Conservation (phyloP, 2,888 invertebrate genomes). For the Drosophila tanythrix region DNA sequence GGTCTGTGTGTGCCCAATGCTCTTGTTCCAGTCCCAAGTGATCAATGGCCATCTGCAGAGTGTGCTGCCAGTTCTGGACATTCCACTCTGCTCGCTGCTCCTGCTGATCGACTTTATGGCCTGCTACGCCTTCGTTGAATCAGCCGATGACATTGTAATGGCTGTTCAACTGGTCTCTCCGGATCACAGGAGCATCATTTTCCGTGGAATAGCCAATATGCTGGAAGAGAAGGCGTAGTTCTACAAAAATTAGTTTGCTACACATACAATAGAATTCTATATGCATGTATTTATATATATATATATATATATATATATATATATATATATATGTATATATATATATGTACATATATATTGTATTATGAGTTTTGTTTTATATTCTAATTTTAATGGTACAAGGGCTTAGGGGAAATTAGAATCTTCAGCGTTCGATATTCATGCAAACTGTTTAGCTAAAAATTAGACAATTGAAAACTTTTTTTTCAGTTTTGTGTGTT, state of each 20-base stretch:
- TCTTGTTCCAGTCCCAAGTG: constrained; percentile 57
- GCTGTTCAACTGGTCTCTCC: neutral
- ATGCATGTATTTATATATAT: neutral
- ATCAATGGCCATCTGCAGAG: constrained; percentile 44
- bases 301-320: neutral
- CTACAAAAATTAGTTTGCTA: neutral
- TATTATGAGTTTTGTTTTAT: no score
- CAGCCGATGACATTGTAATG: constrained; percentile 2
- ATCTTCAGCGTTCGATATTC: no score
- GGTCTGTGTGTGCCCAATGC: constrained; percentile 34
- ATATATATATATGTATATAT: neutral
- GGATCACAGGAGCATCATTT: neutral
- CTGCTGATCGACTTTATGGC: constrained; percentile 54
- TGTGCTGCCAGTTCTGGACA: constrained; percentile 35
- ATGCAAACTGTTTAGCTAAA: no score
- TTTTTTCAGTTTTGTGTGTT: neutral
- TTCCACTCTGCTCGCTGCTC: constrained; percentile 52
- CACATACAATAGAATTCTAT: neutral
- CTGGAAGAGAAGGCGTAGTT: neutral
- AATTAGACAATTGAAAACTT: neutral
- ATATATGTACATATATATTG: no score
- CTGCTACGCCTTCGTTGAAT: constrained; percentile 28
- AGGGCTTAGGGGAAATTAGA: neutral
- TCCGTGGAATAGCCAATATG: neutral
- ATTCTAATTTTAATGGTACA: no score